A percentile compares a stretch with the other conserved stretches of the same genome.
Evolutionary conservation across 2,113 vertebrate genomes (phyloP).

Genomic region (Chloropsis hardwickii): DNA sequence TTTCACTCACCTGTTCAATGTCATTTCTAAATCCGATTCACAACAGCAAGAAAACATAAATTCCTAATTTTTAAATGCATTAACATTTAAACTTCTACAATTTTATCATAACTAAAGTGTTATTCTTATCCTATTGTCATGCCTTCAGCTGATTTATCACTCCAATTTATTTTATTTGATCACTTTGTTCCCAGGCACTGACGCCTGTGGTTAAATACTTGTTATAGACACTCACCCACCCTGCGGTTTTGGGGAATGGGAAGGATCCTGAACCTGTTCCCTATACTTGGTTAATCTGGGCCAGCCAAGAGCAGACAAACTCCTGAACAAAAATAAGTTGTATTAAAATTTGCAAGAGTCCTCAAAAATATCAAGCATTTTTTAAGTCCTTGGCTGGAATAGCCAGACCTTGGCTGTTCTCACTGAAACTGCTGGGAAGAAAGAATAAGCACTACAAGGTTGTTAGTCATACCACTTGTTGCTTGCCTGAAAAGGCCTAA

Average conservation of each 20-base stretch:
- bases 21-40: not conserved
- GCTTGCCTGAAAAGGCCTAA: not conserved
- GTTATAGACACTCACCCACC: not conserved
- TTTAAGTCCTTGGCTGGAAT: not conserved
- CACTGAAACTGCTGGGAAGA: not conserved
- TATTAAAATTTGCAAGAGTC: not conserved
- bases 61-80: not conserved
- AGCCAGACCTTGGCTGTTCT: not conserved
- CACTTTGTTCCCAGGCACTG: not conserved
- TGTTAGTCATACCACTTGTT: not conserved
- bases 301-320: not conserved
- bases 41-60: not conserved
- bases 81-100: not conserved
- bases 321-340: not conserved
- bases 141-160: not conserved
- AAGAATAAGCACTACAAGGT: not conserved
- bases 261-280: not conserved
- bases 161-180: not conserved
- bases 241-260: not conserved
- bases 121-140: not conserved
- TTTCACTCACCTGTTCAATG: not conserved
- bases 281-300: not conserved
- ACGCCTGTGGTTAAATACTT: not conserved
- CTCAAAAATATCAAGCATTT: not conserved
- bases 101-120: not conserved